Evolutionary conservation across 2,797 vertebrate species (phyloP).

Genomic region (Amphiprion clarkii): DNA sequence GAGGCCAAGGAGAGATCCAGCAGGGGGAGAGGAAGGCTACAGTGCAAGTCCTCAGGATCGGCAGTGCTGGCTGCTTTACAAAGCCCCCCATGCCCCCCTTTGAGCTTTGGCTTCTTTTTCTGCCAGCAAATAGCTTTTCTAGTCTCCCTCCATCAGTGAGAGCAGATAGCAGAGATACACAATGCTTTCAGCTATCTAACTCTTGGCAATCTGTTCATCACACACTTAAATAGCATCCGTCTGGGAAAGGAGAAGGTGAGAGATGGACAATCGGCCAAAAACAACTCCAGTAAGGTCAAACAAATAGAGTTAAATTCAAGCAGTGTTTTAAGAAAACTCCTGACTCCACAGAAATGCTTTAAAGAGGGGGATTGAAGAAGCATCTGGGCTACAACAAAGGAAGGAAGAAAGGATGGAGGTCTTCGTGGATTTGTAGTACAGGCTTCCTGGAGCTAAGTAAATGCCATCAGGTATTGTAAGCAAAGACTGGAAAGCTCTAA

Average conservation of each 20-base stretch:
- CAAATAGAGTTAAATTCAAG: conserved; percentile 40
- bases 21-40: background rate
- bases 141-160: conserved; percentile 64
- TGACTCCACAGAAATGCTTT: conserved; percentile 45
- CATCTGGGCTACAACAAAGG: background rate
- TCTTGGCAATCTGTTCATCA: conserved; percentile 71
- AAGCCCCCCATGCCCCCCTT: conserved; percentile 27
- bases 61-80: conserved; percentile 43
- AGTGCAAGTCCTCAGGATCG: conserved; percentile 26
- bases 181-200: conserved; percentile 63
- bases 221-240: conserved; percentile 59
- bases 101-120: conserved; percentile 50
- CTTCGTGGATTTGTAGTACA: conserved; percentile 56
- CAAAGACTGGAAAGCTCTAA: conserved; percentile 56
- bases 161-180: conserved; percentile 65
- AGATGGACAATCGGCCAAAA: conserved; percentile 48
- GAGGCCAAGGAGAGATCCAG: background rate
- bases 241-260: conserved; percentile 40
- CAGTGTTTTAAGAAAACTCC: conserved; percentile 22
- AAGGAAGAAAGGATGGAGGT: conserved; percentile 13
- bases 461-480: conserved; percentile 64
- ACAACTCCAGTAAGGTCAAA: conserved; percentile 57
- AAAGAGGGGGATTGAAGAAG: conserved; percentile 15
- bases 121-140: conserved; percentile 63
- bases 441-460: conserved; percentile 58